These are phyloP conservation scores for Ennomos fuscantarius DNA, from an alignment of 2,888 invertebrate species.

Conservation along the genomic window DNA sequence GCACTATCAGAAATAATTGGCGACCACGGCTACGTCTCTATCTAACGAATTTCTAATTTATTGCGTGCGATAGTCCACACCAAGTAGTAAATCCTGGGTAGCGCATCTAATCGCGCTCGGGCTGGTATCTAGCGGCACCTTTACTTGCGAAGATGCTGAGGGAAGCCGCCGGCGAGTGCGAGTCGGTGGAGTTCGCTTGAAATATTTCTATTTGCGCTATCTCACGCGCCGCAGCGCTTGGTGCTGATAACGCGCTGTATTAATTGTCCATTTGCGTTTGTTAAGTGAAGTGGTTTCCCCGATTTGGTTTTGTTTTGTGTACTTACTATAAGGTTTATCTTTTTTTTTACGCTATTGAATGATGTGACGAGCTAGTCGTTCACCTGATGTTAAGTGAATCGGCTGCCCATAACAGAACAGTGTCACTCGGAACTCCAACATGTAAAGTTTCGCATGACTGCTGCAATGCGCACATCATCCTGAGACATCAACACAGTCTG, in stretches of 20 bases:
- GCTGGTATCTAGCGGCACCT: slow-evolving; percentile 81
- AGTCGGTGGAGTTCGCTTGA: slow-evolving; percentile 37
- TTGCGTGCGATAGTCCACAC: slow-evolving; percentile 72
- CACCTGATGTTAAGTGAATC: too few species aligned
- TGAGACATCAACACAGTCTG: too few species aligned
- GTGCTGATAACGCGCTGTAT: slow-evolving; percentile 36
- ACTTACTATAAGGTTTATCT: slow-evolving; percentile 10
- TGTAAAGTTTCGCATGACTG: too few species aligned
- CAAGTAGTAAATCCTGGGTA: slow-evolving; percentile 75
- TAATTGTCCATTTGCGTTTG: slow-evolving; percentile 43
- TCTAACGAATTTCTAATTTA: slow-evolving; percentile 85
- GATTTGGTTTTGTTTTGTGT: slow-evolving; percentile 16
- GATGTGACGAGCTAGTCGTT: too few species aligned
- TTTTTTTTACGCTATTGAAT: too few species aligned
- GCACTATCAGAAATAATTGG: slow-evolving; percentile 72
- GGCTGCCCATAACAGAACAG: too few species aligned
- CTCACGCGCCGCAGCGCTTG: slow-evolving; percentile 35
- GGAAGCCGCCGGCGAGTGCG: slow-evolving; percentile 56
- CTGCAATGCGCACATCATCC: too few species aligned
- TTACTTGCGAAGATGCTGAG: slow-evolving; percentile 76
- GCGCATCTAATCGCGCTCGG: slow-evolving; percentile 74
- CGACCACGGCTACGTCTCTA: slow-evolving; percentile 73
- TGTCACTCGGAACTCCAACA: too few species aligned
- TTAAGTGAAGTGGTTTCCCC: slow-evolving; percentile 33
- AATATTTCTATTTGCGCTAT: slow-evolving; percentile 70